A percentile compares a stretch with the other conserved stretches of the same genome.
Conservation (phyloP, 2,797 vertebrate genomes). For the Hypotaenidia okinawae region DNA sequence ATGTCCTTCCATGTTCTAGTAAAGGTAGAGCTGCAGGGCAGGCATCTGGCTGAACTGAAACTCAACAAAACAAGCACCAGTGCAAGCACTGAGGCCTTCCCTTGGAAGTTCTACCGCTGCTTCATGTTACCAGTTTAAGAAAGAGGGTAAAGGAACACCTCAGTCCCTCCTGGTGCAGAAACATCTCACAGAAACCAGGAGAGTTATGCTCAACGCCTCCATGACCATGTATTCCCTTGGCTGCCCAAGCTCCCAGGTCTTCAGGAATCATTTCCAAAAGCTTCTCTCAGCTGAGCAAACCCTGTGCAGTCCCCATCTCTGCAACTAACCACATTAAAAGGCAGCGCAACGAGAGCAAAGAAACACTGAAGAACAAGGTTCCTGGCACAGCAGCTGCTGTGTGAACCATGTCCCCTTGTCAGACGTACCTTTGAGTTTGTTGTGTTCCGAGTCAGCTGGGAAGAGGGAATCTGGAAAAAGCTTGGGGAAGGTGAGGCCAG, state of each 20-base stretch:
- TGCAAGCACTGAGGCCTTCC: background rate
- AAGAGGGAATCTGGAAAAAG: constrained; percentile 99
- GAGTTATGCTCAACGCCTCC: background rate
- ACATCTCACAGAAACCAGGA: background rate
- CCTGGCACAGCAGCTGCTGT: background rate
- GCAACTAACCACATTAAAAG: background rate
- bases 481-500: constrained; percentile 97
- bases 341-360: background rate
- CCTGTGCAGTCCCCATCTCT: background rate
- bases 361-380: background rate
- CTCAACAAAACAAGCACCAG: too few relatives aligned
- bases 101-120: background rate
- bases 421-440: constrained; percentile 97
- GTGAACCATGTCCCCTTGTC: rapidly evolving
- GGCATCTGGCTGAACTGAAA: background rate
- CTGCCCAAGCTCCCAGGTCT: background rate
- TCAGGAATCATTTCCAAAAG: background rate
- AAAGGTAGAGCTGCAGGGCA: background rate
- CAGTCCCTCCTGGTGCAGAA: background rate
- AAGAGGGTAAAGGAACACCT: background rate
- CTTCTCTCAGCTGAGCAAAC: background rate
- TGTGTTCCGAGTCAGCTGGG: constrained; percentile 98
- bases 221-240: background rate
- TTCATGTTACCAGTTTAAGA: background rate
- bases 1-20: background rate